These are phyloP conservation scores for Ernsta delagoae DNA, from an alignment of 2,888 invertebrate species.

Conservation along the genomic window DNA sequence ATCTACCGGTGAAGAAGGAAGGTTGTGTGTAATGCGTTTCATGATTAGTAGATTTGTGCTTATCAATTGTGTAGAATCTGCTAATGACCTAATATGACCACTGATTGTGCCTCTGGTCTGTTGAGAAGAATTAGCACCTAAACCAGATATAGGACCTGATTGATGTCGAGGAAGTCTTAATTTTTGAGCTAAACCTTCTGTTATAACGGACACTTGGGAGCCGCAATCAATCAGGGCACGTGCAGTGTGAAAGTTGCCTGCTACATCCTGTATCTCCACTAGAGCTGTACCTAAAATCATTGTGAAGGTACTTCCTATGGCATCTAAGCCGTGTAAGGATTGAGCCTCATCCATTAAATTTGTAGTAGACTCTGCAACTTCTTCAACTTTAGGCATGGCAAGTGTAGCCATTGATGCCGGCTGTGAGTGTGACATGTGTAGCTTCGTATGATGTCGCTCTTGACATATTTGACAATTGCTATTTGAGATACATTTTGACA, in stretches of 20 bases:
- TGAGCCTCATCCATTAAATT: background rate
- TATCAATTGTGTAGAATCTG: background rate
- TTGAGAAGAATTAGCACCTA: constrained; percentile 9
- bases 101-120: background rate
- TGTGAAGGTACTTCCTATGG: background rate
- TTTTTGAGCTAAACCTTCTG: constrained; percentile 5
- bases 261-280: constrained; percentile 9
- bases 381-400: background rate
- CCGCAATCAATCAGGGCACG: constrained; percentile 23
- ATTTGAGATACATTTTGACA: constrained; percentile 6
- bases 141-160: background rate
- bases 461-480: constrained; percentile 16
- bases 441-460: constrained; percentile 1
- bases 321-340: background rate
- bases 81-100: constrained; percentile 12
- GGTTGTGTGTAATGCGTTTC: constrained; percentile 10
- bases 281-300: constrained; percentile 10
- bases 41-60: constrained; percentile 3
- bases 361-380: background rate
- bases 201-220: constrained; percentile 9
- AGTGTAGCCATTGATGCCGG: background rate
- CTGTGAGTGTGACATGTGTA: background rate
- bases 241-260: constrained; percentile 5
- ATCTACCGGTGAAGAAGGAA: constrained; percentile 12
- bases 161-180: constrained; percentile 1